Evolutionary conservation across 1,140 invertebrate genomes (phyloP).

Genomic region (Doryteuthis pealeii): DNA sequence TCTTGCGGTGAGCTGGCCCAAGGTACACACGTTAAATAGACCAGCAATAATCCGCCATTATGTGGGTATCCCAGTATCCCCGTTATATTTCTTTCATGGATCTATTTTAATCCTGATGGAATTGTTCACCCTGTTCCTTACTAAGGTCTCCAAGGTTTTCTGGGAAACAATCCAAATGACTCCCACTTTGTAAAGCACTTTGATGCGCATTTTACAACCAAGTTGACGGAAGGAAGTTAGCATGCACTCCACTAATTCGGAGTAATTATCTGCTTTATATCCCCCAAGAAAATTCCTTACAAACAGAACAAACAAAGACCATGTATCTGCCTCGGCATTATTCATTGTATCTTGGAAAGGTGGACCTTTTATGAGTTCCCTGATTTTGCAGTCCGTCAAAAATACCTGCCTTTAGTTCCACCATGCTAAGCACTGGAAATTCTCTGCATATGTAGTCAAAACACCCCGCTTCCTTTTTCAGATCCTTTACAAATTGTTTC

Average conservation of each 20-base stretch:
- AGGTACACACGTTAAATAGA: no score
- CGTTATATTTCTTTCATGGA: no score
- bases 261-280: not conserved
- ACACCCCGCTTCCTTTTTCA: not conserved
- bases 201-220: no score
- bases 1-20: no score
- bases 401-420: not conserved
- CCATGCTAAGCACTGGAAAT: not conserved
- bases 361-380: not conserved
- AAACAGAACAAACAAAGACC: not conserved
- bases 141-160: no score
- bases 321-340: not conserved
- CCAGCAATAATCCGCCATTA: no score
- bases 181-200: no score
- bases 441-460: not conserved
- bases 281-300: not conserved
- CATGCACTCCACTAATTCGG: constrained; percentile 3
- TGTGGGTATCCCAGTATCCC: no score
- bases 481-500: not conserved
- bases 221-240: not conserved
- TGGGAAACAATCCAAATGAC: no score
- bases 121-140: no score
- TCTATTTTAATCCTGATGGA: no score
- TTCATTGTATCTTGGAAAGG: not conserved
- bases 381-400: not conserved